A percentile compares a stretch with the other conserved stretches of the same genome.
phyloP scores from a whole-genome alignment of 2,797 vertebrate genomes.

The Tenualosa ilisha region DNA sequence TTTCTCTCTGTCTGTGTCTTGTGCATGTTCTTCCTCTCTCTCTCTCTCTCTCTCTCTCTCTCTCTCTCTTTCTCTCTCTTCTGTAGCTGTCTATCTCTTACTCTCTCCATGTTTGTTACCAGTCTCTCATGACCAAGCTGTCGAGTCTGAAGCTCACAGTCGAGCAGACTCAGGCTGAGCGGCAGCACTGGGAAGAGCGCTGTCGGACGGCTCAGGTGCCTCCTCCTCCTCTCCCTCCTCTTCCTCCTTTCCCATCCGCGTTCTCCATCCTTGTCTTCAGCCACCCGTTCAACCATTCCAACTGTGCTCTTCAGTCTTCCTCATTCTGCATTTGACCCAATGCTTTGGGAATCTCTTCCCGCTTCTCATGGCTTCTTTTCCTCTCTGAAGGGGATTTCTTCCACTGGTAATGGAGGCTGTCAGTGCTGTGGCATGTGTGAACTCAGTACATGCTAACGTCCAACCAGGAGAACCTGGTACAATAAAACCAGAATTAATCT shows the following conservation, averaged over 20 bases:
- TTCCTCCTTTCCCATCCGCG: constrained; percentile 22
- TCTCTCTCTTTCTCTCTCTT: constrained; percentile 55
- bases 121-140: constrained; percentile 75
- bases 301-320: no score
- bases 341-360: background rate
- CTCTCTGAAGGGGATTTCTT: background rate
- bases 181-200: constrained; percentile 75
- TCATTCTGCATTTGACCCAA: background rate
- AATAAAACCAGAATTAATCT: background rate
- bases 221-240: constrained; percentile 41
- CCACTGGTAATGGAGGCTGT: background rate
- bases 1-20: constrained; percentile 39
- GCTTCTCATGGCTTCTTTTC: background rate
- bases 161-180: constrained; percentile 79
- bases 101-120: constrained; percentile 73
- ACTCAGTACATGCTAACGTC: no score
- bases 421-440: background rate
- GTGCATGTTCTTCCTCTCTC: constrained; percentile 9
- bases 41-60: constrained; percentile 39
- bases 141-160: constrained; percentile 77
- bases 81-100: constrained; percentile 74
- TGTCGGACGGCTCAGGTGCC: constrained; percentile 72
- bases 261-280: background rate
- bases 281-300: constrained; percentile 26
- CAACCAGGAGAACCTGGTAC: no score